Conservation (phyloP, 2,113 vertebrate species). For the Sclerurus mexicanus region DNA sequence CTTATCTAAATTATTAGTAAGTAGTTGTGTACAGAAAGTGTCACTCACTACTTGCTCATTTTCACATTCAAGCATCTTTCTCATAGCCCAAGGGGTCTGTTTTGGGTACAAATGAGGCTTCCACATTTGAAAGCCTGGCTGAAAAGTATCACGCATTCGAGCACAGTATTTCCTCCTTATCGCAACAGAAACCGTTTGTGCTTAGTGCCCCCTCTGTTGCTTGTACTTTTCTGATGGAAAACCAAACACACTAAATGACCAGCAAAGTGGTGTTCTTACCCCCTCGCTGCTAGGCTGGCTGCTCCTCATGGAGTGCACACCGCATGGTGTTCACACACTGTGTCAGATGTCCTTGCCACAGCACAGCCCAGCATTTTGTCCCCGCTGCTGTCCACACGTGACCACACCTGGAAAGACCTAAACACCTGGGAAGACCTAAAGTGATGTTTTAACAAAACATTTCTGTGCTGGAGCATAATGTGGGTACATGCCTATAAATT, state of each 20-base stretch:
- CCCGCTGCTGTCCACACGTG: background rate
- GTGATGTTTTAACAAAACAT: fast-evolving
- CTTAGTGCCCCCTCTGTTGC: background rate
- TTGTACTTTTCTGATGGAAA: background rate
- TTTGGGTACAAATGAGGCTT: background rate
- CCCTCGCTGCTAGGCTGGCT: background rate
- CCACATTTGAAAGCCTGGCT: background rate
- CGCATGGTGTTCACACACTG: fast-evolving
- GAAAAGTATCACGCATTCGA: background rate
- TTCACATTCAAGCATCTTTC: background rate
- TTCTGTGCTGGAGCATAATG: background rate
- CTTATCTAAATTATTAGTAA: conserved; percentile 58
- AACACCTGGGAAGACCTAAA: background rate
- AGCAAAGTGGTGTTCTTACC: background rate
- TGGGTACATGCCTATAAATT: background rate
- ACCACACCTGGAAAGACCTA: background rate
- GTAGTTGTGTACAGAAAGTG: conserved; percentile 6
- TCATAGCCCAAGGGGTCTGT: background rate
- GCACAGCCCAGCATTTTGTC: background rate
- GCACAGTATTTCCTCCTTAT: background rate
- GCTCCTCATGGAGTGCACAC: background rate
- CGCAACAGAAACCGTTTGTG: background rate
- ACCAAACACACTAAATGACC: background rate
- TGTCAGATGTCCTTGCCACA: background rate
- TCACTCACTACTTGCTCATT: background rate